phyloP scores from a whole-genome alignment of 1,140 invertebrate species.

The Andricus grossulariae region DNA sequence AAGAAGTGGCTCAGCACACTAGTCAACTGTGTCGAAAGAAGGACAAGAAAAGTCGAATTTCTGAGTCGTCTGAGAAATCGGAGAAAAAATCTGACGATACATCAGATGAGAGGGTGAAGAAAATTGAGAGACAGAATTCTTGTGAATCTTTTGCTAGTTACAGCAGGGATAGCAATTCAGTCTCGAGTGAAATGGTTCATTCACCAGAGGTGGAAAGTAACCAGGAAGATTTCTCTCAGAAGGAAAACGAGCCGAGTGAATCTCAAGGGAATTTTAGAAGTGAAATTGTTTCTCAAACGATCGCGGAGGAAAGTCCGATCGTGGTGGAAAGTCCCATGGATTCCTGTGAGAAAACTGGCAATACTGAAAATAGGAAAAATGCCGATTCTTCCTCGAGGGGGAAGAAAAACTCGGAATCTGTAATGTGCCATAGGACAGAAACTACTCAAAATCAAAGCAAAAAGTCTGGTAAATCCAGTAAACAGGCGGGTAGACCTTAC shows the following conservation, averaged over 20 bases:
- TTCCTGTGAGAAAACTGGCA: neutral
- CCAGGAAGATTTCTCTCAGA: neutral
- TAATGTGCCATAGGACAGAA: neutral
- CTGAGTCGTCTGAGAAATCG: neutral
- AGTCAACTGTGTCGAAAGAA: slow-evolving; percentile 57
- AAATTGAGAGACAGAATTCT: neutral
- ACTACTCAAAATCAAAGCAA: slow-evolving; percentile 31
- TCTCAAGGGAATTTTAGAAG: neutral
- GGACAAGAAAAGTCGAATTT: slow-evolving; percentile 31
- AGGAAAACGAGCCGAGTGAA: slow-evolving; percentile 13
- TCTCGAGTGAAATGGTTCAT: neutral
- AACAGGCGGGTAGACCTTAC: slow-evolving; percentile 55
- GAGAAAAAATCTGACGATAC: neutral
- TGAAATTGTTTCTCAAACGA: slow-evolving; percentile 31
- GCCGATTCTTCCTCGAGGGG: neutral
- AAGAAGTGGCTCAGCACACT: slow-evolving; percentile 67
- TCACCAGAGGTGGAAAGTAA: neutral
- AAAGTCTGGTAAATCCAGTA: neutral
- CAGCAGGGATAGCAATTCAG: neutral
- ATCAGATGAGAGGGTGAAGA: neutral
- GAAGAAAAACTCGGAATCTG: neutral
- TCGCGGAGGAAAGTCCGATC: neutral
- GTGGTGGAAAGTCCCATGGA: too few species aligned
- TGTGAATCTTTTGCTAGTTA: neutral
- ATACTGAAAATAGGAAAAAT: neutral